Base-by-base conservation (phyloP, 2,797 vertebrate genomes). In the Pseudochirops corinnae region DNA sequence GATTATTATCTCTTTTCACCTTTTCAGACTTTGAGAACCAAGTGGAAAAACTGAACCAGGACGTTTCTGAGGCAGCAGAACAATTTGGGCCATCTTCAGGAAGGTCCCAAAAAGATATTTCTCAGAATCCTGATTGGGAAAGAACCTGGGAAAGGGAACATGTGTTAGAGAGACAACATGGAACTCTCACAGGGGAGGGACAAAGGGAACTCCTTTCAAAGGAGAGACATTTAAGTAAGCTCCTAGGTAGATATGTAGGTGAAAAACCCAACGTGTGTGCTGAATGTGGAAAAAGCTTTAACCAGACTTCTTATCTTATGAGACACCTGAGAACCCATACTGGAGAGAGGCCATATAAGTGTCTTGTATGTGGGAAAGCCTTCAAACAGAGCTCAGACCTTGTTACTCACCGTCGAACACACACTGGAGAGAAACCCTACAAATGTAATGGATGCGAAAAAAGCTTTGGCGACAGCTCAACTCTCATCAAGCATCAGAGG, bases 241-340 rank as follows among this genome's bases (percentile, higher is more conserved):
- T 97, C 57, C 53, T 92, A 46, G 60, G 16, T 3, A 91, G 92
- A 18, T 93, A 52, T 12, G 55, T 90, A 16, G 92, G 94, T 56
- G 92, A 92, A 92, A 95, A 94, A 92, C 92, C 97, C 14, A 82
- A 82, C 26, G 26, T 93, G 93, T 98, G 98, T 95, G 93, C 82
- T 0, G 96, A 98, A 26, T 98, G 98, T 0, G 98, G 98, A 29
- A 98, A 98, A 91, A 98, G 96, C 96, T 98, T 98, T 96, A 98
- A 96, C 95, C 98, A 98, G 96, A 98, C 97, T n/a, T 98, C 98
- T 0, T 97, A 98, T 82, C 98, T 98, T 57, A 92, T 96, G 0
- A 97, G 98, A 90, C 98, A 96, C 94, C 87, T 58, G 6, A 96
- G 96, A 92, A 97, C 94, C 56, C 97, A 96, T 39, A 94, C 90